These are phyloP conservation scores for Trichosurus vulpecula DNA, from an alignment of 2,797 vertebrate species.

Conservation along the genomic window DNA sequence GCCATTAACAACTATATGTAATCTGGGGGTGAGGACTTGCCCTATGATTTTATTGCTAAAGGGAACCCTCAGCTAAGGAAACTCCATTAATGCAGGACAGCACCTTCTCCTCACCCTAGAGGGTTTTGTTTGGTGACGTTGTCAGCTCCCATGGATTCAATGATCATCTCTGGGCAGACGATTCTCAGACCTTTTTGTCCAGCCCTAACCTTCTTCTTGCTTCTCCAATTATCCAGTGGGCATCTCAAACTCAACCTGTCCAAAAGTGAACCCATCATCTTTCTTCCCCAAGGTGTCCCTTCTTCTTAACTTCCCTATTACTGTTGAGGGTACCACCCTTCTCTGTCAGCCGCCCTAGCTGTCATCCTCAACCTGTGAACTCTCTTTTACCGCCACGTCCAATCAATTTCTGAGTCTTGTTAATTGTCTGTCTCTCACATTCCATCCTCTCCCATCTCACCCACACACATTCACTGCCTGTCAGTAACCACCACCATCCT, in stretches of 20 bases:
- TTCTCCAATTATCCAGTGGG: not conserved
- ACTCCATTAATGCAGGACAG: not conserved
- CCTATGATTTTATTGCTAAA: not conserved
- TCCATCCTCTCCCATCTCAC: not conserved
- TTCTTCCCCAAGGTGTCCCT: not conserved
- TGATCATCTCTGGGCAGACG: not conserved
- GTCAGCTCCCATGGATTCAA: not conserved
- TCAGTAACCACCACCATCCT: not conserved
- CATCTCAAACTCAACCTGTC: not conserved
- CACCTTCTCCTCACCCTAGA: not conserved
- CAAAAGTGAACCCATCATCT: not conserved
- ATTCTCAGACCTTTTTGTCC: not conserved
- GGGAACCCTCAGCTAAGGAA: not conserved
- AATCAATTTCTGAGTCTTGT: not conserved
- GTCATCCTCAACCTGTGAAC: not conserved
- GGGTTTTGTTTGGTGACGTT: not conserved
- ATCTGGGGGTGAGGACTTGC: not conserved
- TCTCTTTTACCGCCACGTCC: not conserved
- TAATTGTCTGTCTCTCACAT: not conserved
- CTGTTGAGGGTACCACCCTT: not conserved
- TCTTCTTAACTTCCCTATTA: not conserved
- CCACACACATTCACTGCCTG: not conserved
- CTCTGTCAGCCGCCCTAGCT: not conserved
- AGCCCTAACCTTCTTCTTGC: not conserved
- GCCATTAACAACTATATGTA: not conserved